Evolutionary conservation across 1,140 invertebrate genomes (phyloP), one percentile per base, ranked within the genome.

Genomic region (Drosophila paulistorum): DNA sequence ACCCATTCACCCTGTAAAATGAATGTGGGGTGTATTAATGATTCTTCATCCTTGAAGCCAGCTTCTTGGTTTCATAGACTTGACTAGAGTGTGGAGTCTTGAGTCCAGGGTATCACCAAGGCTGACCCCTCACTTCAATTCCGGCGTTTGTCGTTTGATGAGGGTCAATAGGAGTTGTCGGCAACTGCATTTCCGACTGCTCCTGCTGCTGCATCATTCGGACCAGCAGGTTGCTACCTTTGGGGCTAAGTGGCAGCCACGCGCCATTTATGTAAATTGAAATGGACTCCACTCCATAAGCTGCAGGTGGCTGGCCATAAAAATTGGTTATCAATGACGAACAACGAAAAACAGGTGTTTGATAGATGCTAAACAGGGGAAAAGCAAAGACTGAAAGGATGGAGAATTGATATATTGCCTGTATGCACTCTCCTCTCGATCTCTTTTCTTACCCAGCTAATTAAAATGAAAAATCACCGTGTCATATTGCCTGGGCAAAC

Each of bases 391-490:
- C 6, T 33, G 1, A 33, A 33, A 35, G 57, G 57, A 37, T 59
- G 14, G 23, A 60, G 48, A 76, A 69, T 66, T 70, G 74, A 77
- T 77, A 54, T 59, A 70, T 69, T 13, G 42, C 33, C 59, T 59
- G 66, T 51, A 17, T 5, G 23, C 20, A 20, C 30, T 35, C 13
- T 6, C 5, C 5, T 35, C 33, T 39, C 11, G 4, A 11, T 39
- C 37, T 39, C 11, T 3, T 4, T 39, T 11, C 3, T 39, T 13
- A 9, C 9, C 35, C 9, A 33, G 37, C 45, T 51, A 51, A 51
- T 51, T 51, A 45, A 76, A 72, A 73, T 86, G 83, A 86, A 72
- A 87, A 87, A 87, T 86, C 83, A 83, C 79, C 83, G 83, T 77
- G 72, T 64, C 80, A 55, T 67, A 86, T 83, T 86, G 76, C 68